Conservation (phyloP, 2,113 vertebrate genomes). For the Percopsis transmontana region DNA sequence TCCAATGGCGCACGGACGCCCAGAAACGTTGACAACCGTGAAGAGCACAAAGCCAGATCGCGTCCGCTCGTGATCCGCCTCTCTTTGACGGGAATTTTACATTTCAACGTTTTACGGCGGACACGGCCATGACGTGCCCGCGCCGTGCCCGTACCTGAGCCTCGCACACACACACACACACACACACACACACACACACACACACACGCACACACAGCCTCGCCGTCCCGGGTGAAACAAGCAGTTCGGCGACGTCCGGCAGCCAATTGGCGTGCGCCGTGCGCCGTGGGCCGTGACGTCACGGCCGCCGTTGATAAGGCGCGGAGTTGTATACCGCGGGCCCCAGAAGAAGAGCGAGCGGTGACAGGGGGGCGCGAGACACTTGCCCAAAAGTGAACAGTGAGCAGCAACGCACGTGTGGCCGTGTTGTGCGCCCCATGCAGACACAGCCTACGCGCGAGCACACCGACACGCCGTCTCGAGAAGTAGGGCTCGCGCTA, state of each 20-base stretch:
- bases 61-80: neutral
- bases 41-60: neutral
- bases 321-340: conserved; percentile 83
- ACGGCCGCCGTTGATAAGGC: conserved; percentile 94
- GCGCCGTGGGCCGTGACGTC: conserved; percentile 87
- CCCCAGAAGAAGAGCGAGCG: conserved; percentile 83
- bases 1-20: too few relatives aligned
- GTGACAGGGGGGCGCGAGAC: conserved; percentile 73
- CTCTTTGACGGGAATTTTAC: neutral
- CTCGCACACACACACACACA: too few relatives aligned
- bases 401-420: conserved; percentile 74
- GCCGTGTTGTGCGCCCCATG: neutral
- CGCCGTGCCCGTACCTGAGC: too few relatives aligned
- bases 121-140: neutral
- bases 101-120: neutral
- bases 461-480: too few relatives aligned
- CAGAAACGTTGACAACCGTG: too few relatives aligned
- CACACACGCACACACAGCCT: neutral
- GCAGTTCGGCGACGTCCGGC: conserved; percentile 70
- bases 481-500: too few relatives aligned
- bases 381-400: conserved; percentile 81
- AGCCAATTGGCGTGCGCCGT: conserved; percentile 85
- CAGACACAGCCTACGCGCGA: neutral
- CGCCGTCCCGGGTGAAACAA: conserved; percentile 60
- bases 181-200: too few relatives aligned